Conservation (phyloP, 2,888 invertebrate species). For the Sycophila texana region DNA sequence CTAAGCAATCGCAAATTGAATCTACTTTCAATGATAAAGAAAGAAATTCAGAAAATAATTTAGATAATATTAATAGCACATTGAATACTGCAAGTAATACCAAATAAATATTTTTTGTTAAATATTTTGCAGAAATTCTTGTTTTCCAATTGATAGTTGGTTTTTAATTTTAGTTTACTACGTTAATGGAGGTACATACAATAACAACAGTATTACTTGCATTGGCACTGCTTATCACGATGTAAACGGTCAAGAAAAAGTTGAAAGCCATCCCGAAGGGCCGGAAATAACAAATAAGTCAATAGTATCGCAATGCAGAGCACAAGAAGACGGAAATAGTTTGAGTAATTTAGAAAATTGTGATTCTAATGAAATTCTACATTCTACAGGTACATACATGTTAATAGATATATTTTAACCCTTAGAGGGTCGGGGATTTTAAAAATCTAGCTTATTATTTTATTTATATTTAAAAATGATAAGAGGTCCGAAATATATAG, state of each 20-base stretch:
- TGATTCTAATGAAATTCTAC: background rate
- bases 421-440: too few species aligned
- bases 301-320: constrained; percentile 30
- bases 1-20: background rate
- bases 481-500: too few species aligned
- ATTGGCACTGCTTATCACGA: background rate
- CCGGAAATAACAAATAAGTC: constrained; percentile 8
- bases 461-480: too few species aligned
- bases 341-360: constrained; percentile 14
- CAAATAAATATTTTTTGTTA: background rate
- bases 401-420: too few species aligned
- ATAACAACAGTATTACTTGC: background rate
- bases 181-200: background rate
- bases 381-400: constrained; percentile 12
- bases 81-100: constrained; percentile 23
- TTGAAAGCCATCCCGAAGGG: background rate
- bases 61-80: constrained; percentile 1
- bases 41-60: constrained; percentile 9
- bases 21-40: background rate
- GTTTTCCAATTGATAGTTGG: constrained; percentile 1
- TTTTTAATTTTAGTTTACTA: constrained; percentile 5
- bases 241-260: background rate
- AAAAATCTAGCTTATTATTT: too few species aligned
- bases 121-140: background rate
- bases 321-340: constrained; percentile 18